A percentile compares a stretch with the other conserved stretches of the same genome.
Conservation (phyloP, 2,888 invertebrate genomes). For the Heliconius sara region DNA sequence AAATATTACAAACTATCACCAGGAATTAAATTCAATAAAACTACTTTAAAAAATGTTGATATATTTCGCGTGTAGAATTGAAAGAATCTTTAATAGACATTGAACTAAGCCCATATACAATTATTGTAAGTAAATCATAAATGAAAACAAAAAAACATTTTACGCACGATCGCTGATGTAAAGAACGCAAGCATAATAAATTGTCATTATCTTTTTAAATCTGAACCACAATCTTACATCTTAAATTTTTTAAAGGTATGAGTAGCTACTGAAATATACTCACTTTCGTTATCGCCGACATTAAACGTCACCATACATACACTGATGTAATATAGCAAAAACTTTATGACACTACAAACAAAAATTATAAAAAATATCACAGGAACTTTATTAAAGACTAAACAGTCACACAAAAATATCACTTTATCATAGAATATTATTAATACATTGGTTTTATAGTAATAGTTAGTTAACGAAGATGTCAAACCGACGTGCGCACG, state of each 20-base stretch:
- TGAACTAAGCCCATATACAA: neutral
- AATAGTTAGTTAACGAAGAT: slow-evolving; percentile 6
- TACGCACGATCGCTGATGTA: neutral
- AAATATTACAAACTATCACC: neutral
- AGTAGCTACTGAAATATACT: slow-evolving; percentile 15
- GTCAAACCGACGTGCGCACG: slow-evolving; percentile 35
- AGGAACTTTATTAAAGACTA: neutral
- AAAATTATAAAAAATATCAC: neutral
- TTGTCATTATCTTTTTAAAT: neutral
- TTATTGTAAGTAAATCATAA: too few relatives aligned
- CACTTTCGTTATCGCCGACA: slow-evolving; percentile 32
- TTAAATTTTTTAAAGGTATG: neutral
- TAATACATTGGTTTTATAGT: slow-evolving; percentile 10
- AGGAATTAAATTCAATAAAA: neutral
- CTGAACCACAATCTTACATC: neutral
- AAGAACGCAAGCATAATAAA: neutral
- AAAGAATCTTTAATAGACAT: neutral
- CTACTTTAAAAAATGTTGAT: neutral
- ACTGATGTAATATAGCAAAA: slow-evolving; percentile 14
- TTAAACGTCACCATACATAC: slow-evolving; percentile 17
- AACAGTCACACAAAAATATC: slow-evolving; percentile 12
- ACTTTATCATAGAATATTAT: neutral
- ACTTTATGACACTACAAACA: neutral
- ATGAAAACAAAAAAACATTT: too few relatives aligned
- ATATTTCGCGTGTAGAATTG: neutral